Conservation (phyloP, 2,113 vertebrate genomes). For the Misgurnus anguillicaudatus region DNA sequence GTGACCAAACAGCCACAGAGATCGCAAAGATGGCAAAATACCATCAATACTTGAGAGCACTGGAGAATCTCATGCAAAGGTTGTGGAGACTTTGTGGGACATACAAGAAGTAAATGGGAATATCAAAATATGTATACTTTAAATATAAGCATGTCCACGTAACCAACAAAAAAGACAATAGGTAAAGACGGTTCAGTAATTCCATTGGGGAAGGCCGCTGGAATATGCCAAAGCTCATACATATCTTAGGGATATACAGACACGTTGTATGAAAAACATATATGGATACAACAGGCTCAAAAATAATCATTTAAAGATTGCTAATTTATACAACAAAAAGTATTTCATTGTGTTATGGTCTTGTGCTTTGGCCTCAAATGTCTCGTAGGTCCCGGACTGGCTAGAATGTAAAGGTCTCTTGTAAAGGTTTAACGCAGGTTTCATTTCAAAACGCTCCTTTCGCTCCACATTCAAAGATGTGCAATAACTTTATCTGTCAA, state of each 20-base stretch:
- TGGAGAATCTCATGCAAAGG: slow-evolving; percentile 23
- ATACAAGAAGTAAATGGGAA: slow-evolving; percentile 3
- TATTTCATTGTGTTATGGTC: slow-evolving; percentile 64
- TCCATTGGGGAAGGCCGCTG: slow-evolving; percentile 27
- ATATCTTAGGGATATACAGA: slow-evolving; percentile 38
- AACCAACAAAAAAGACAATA: slow-evolving; percentile 24
- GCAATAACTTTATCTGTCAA: slow-evolving; percentile 43
- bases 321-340: slow-evolving; percentile 55
- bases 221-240: slow-evolving; percentile 36
- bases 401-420: slow-evolving; percentile 58
- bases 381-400: slow-evolving; percentile 55
- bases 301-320: slow-evolving; percentile 22
- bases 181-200: slow-evolving; percentile 44
- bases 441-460: slow-evolving; percentile 53
- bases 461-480: slow-evolving; percentile 58
- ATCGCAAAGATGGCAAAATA: not conserved
- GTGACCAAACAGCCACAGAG: not conserved
- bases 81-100: not conserved
- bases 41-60: too few relatives aligned
- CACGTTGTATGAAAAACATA: slow-evolving; percentile 41
- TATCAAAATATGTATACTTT: slow-evolving; percentile 3
- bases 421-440: slow-evolving; percentile 46
- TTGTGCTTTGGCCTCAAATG: slow-evolving; percentile 79
- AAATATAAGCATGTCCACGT: slow-evolving; percentile 20
- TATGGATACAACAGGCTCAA: slow-evolving; percentile 38